Conservation (phyloP, 2,797 vertebrate genomes). For the Megaceryle alcyon region DNA sequence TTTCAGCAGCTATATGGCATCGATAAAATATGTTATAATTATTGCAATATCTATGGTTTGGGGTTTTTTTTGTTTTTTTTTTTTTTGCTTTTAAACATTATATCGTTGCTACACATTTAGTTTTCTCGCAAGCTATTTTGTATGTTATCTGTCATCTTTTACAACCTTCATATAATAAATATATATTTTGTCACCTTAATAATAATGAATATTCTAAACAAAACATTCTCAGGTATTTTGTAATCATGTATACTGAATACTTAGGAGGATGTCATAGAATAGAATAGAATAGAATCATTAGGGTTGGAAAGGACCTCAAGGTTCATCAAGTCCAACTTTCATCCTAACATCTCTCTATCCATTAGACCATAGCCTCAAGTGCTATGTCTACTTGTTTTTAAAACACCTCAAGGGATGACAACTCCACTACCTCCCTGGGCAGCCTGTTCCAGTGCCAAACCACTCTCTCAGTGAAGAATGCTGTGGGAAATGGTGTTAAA, state of each 20-base stretch:
- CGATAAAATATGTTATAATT: neutral
- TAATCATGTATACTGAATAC: neutral
- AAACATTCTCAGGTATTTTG: neutral
- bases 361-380: too few species aligned
- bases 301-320: too few species aligned
- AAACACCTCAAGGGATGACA: too few species aligned
- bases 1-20: neutral
- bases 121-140: neutral
- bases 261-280: neutral
- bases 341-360: too few species aligned
- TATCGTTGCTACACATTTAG: neutral
- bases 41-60: neutral
- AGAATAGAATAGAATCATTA: too few species aligned
- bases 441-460: too few species aligned
- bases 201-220: neutral
- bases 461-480: too few species aligned
- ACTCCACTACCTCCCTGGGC: too few species aligned
- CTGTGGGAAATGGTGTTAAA: too few species aligned
- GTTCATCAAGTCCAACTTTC: too few species aligned
- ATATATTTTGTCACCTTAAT: neutral
- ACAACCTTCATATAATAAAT: neutral
- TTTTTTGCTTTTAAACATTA: neutral
- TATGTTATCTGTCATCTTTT: neutral
- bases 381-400: too few species aligned
- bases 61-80: too few species aligned